Base-by-base conservation (phyloP, 2,797 vertebrate species). In the Diplodus puntazzo region DNA sequence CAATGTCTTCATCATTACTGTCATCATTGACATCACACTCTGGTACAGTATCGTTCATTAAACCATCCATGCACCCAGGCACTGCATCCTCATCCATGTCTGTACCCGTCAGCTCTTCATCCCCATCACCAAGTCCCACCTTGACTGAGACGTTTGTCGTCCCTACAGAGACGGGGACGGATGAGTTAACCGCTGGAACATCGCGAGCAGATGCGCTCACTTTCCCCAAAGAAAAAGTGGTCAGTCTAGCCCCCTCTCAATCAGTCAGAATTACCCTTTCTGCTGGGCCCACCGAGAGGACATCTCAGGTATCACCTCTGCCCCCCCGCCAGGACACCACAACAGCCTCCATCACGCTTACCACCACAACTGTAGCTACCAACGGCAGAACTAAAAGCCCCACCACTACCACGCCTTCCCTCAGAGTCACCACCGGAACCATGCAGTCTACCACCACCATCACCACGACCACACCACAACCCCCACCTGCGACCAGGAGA, bases 111-210 rank as follows among this genome's bases (percentile, higher is more conserved):
- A 53, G 53, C 18, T 76, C 50, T 60, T 14, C 69, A 55, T 67
- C 71, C 10, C 64, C 30, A 54, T 71, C 73, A 13, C 59, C 83
- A 46, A 63, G 57, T 82, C 64, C 80, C 45, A 80, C 25, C 42
- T 73, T 94, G 90, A 94, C 92, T 87, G 89, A 92, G 92, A 87
- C 86, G 16, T 93, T 88, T 96, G 93, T 94, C 96, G 88, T 98
- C 91, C 92, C 96, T 97, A 85, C 97, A 99, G 98, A 94, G 89
- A 86, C 87, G 81, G 89, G 93, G 80, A 87, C 82, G 84, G 95
- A 95, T 82, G 95, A 95, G 76, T 83, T 94, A 77, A 93, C 94
- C 21, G 85, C 94, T 79, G 94, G 93, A 79, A 93, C 96, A 80
- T 95, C 96, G 62, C 92, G 93, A 86, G 94, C 82, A 73, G 90